Evolutionary conservation across 2,113 vertebrate genomes (phyloP).

Genomic region (Sigmodon hispidus): DNA sequence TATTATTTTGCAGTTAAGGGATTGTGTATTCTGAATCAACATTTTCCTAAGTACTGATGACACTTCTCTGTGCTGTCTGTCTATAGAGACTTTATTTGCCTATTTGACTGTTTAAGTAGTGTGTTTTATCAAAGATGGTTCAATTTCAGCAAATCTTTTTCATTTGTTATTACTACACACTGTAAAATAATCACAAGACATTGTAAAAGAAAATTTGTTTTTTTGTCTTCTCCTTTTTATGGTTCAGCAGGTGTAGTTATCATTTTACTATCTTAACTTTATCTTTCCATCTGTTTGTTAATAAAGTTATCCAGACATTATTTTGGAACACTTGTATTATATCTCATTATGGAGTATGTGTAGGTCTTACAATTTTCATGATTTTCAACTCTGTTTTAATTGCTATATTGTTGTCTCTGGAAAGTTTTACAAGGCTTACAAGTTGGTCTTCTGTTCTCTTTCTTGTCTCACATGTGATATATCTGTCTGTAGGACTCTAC

Average conservation of each 20-base stretch:
- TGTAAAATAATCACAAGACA: not conserved
- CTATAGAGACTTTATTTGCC: not conserved
- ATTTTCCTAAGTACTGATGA: not conserved
- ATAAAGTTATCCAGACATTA: not conserved
- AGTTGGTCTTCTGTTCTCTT: not conserved
- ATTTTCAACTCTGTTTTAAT: not conserved
- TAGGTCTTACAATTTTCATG: not conserved
- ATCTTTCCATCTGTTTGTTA: not conserved
- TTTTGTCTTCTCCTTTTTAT: not conserved
- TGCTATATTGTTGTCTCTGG: not conserved
- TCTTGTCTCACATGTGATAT: not conserved
- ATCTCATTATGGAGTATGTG: not conserved
- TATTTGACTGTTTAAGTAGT: not conserved
- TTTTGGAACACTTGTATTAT: not conserved
- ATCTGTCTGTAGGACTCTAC: not conserved
- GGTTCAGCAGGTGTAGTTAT: not conserved
- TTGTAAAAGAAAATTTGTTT: not conserved
- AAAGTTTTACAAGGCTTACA: not conserved
- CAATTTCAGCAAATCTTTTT: not conserved
- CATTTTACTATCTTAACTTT: not conserved
- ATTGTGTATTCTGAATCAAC: not conserved
- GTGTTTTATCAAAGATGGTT: not conserved
- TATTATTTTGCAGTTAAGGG: not conserved
- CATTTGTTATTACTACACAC: not conserved
- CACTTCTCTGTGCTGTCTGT: not conserved